Percentiles rank a stretch among this genome's conserved stretches.
phyloP scores from a whole-genome alignment of 2,797 vertebrate genomes.

The Periparus ater region DNA sequence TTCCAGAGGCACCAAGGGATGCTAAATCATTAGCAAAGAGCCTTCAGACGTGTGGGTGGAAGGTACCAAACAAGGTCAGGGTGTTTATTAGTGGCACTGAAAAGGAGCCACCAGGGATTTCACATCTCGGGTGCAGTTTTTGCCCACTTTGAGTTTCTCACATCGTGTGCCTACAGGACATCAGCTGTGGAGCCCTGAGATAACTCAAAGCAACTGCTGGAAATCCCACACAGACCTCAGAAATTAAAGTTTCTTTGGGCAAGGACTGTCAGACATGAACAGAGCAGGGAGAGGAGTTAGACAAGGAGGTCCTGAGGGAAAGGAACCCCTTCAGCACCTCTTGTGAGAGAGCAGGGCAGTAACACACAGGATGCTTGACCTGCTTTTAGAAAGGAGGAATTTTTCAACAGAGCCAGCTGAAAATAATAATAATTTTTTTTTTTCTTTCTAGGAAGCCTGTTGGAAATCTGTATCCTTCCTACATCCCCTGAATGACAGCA shows the following conservation, averaged over 20 bases:
- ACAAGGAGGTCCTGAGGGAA: neutral
- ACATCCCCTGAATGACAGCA: neutral
- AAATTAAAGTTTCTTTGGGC: neutral
- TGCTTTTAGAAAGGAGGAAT: neutral
- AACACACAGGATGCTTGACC: neutral
- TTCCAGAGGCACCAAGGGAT: neutral
- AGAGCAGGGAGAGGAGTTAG: neutral
- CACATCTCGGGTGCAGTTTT: neutral
- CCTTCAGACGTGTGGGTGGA: slow-evolving; percentile 42
- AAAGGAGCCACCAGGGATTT: neutral
- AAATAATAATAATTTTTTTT: neutral
- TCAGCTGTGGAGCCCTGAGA: neutral
- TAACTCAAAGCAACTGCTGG: neutral
- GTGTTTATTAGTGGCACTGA: neutral
- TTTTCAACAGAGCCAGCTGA: neutral
- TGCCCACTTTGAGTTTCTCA: neutral
- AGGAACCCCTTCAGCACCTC: neutral
- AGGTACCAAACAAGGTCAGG: slow-evolving; percentile 33
- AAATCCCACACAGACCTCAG: neutral
- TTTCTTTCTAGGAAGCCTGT: neutral
- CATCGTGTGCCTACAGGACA: neutral
- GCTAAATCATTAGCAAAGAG: neutral
- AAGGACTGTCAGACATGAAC: neutral
- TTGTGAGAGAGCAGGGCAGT: neutral
- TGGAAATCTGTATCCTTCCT: neutral